phyloP scores from a whole-genome alignment of 2,113 vertebrate species.

The Smithornis capensis region DNA sequence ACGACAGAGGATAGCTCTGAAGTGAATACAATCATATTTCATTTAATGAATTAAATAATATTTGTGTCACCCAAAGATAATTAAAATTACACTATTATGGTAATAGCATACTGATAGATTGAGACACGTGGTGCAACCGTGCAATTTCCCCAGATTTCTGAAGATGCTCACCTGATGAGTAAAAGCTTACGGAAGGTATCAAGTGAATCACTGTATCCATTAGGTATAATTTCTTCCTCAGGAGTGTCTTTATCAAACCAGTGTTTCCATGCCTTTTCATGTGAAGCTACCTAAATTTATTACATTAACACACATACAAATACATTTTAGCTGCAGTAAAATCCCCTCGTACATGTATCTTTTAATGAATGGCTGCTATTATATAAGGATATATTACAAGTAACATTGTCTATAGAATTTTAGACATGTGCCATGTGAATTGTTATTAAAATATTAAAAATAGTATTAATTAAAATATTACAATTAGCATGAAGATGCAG shows the following conservation, averaged over 20 bases:
- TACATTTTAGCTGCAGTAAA: not conserved
- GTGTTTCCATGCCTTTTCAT: constrained; percentile 75
- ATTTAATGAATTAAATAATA: not conserved
- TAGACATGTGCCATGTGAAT: not conserved
- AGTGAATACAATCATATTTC: not conserved
- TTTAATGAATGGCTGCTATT: not conserved
- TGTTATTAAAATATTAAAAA: not conserved
- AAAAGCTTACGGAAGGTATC: constrained; percentile 76
- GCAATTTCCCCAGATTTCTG: not conserved
- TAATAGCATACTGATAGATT: not conserved
- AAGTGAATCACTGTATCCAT: constrained; percentile 75
- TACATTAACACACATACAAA: not conserved
- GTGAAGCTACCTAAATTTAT: constrained; percentile 61
- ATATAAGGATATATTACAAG: not conserved
- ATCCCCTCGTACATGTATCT: not conserved
- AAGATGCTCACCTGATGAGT: constrained; percentile 73
- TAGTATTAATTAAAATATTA: not conserved
- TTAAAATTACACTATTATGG: not conserved
- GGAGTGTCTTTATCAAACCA: constrained; percentile 79
- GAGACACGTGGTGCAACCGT: not conserved
- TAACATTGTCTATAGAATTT: not conserved
- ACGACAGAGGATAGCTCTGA: not conserved
- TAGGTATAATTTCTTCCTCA: constrained; percentile 76
- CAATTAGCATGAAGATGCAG: not conserved
- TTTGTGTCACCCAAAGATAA: not conserved